Conservation (phyloP, 2,888 invertebrate species). For the Hymenopus coronatus region DNA sequence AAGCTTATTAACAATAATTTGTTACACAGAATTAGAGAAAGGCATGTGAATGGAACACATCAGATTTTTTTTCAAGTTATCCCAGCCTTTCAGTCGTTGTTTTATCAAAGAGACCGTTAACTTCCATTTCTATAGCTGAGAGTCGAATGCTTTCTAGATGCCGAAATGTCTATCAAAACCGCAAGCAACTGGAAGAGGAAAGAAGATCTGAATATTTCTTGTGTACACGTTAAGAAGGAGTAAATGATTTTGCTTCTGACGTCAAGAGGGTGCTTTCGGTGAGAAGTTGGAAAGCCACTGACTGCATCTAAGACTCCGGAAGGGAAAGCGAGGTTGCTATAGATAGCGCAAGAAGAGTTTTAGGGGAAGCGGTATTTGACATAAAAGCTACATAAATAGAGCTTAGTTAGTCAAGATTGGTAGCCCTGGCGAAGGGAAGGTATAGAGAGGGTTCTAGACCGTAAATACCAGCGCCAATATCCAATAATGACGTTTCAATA, state of each 20-base stretch:
- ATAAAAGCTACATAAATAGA: constrained; percentile 8
- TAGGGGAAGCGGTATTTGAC: background rate
- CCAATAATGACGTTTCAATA: constrained; percentile 29
- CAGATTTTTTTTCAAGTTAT: too few relatives aligned
- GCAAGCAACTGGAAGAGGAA: background rate
- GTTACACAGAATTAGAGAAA: too few relatives aligned
- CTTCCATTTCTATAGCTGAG: too few relatives aligned
- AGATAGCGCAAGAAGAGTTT: background rate
- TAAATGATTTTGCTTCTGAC: background rate
- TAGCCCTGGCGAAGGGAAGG: background rate
- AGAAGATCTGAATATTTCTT: background rate
- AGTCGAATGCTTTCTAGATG: too few relatives aligned
- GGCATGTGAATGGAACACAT: too few relatives aligned
- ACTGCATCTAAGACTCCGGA: background rate
- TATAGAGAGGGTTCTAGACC: background rate
- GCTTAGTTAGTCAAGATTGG: constrained; percentile 14
- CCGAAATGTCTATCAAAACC: too few relatives aligned
- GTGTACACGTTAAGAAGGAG: background rate
- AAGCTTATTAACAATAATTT: too few relatives aligned
- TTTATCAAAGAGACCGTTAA: too few relatives aligned
- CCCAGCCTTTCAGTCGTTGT: too few relatives aligned
- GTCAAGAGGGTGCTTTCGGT: background rate
- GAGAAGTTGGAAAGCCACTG: background rate
- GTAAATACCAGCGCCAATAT: constrained; percentile 28
- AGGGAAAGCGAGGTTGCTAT: background rate